Evolutionary conservation across 2,888 invertebrate genomes (phyloP).

Genomic region (Ceratothoa steindachneri): DNA sequence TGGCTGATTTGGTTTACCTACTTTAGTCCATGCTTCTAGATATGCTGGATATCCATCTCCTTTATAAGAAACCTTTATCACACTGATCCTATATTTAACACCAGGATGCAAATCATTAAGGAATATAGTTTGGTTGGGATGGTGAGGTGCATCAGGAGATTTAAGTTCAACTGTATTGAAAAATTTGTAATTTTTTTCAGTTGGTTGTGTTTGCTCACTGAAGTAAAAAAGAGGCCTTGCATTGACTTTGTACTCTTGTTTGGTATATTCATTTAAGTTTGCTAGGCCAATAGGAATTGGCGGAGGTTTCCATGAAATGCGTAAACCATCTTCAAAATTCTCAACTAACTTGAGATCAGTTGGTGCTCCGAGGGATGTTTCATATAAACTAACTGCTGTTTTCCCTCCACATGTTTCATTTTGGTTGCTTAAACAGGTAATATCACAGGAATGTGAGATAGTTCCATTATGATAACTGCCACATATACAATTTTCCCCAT

Average conservation of each 20-base stretch:
- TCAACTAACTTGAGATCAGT: constrained; percentile 28
- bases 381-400: constrained; percentile 50
- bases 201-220: constrained; percentile 29
- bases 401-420: constrained; percentile 51
- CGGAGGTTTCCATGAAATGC: constrained; percentile 40
- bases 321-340: constrained; percentile 24
- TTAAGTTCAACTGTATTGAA: too few species aligned
- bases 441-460: not conserved
- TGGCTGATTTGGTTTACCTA: constrained; percentile 52
- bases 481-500: not conserved
- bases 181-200: constrained; percentile 17
- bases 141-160: constrained; percentile 16
- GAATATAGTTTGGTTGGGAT: too few species aligned
- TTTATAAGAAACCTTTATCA: constrained; percentile 51
- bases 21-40: constrained; percentile 51
- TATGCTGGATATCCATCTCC: constrained; percentile 49
- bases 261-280: constrained; percentile 6
- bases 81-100: constrained; percentile 51
- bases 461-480: not conserved
- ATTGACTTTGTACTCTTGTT: constrained; percentile 27
- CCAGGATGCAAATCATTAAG: constrained; percentile 50
- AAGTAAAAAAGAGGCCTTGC: constrained; percentile 28
- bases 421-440: constrained; percentile 50
- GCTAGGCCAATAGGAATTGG: constrained; percentile 20
- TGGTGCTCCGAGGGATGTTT: constrained; percentile 49